Evolutionary conservation across 2,797 vertebrate species (phyloP), one percentile per base, ranked within the genome.

Genomic region (Rhinophrynus dorsalis): DNA sequence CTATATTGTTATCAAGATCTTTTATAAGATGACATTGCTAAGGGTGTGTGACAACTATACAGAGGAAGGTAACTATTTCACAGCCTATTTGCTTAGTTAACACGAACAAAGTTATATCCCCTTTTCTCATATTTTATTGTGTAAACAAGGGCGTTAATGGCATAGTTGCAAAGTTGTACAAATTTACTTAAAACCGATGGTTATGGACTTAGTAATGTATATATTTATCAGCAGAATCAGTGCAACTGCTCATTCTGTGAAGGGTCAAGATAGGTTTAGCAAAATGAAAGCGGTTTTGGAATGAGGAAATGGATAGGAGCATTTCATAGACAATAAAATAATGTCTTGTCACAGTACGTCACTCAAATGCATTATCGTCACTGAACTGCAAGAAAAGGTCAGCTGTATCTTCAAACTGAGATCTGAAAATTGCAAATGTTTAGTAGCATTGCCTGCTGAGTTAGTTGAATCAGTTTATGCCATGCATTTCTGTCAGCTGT

Each of bases 101-200:
- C 33, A 33, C 17, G 56, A 40, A 21, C 24, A 40, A 40, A 59
- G 23, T 32, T 68, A 52, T 60, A 42, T 50, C n/a, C 45, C 15
- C 30, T 62, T 70, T 62, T 62, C 67, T 62, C 6, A 12, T 55
- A 21, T 37, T 51, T 55, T 62, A 38, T 27, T 45, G 50, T 30
- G 38, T 62, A 61, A 54, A 69, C 10, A 24, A 20, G 6, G 38
- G 40, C 10, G 62, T 63, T 63, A 30, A 50, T 13, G 7, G 11
- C n/a, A n/a, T 42, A 27, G 47, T 23, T 27, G 47, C 24, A 11
- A 27, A 26, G 7, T 30, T 18, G 26, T 51, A 15, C 13, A 51
- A 37, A 67, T 47, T 24, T 47, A 37, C 52, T 26, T 55, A 56
- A 47, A 30, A 10, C 45, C n/a, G n/a, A 30, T 38, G 24, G 3